Evolutionary conservation across 2,113 vertebrate genomes (phyloP).

Genomic region (Erinaceus europaeus): DNA sequence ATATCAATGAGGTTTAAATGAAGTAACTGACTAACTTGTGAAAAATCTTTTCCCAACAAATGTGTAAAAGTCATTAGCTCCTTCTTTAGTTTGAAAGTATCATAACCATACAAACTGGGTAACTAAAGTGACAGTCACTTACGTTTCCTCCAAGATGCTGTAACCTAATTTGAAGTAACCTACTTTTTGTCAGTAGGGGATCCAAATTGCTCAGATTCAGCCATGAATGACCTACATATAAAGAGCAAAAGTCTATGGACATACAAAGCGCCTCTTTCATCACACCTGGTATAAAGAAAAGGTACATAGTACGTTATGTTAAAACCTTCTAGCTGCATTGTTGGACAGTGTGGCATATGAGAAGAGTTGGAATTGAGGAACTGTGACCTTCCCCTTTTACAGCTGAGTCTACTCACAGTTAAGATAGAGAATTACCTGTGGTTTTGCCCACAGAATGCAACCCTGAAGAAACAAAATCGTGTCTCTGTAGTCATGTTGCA

Average conservation of each 20-base stretch:
- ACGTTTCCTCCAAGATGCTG: not conserved
- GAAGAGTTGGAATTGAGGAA: not conserved
- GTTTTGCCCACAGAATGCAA: not conserved
- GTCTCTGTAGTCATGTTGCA: not conserved
- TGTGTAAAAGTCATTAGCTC: conserved; percentile 40
- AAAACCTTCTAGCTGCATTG: not conserved
- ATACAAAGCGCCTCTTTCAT: not conserved
- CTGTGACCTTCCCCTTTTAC: not conserved
- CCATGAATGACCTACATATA: not conserved
- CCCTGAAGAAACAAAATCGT: not conserved
- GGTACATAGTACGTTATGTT: not conserved
- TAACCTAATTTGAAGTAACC: not conserved
- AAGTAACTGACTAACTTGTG: conserved; percentile 34
- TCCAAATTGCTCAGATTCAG: not conserved
- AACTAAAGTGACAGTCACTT: conserved; percentile 1
- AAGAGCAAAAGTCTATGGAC: not conserved
- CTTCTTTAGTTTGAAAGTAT: not conserved
- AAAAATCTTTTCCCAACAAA: conserved; percentile 51
- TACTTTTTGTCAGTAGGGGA: not conserved
- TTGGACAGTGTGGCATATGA: not conserved
- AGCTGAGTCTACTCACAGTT: not conserved
- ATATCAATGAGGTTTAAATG: conserved; percentile 28
- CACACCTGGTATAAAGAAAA: not conserved
- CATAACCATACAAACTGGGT: not conserved
- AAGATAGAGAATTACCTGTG: not conserved